Percentiles rank a stretch among this genome's conserved stretches.
phyloP scores from a whole-genome alignment of 2,797 vertebrate genomes.

The Taenioides sp. region DNA sequence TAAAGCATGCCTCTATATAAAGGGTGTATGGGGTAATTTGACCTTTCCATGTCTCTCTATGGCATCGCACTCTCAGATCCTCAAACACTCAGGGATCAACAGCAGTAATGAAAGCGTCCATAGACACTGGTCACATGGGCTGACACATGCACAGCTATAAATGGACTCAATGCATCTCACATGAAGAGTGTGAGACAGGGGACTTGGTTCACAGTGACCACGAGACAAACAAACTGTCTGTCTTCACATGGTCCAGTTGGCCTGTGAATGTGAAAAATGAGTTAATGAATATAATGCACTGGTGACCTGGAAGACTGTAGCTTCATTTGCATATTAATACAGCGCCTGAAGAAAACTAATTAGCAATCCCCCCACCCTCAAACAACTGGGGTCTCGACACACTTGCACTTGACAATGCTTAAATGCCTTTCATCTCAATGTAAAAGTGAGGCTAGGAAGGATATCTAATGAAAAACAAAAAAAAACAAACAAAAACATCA shows the following conservation, averaged over 20 bases:
- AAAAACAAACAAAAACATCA: slow-evolving; percentile 48
- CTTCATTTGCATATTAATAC: slow-evolving; percentile 56
- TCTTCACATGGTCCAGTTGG: slow-evolving; percentile 7
- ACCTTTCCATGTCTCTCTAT: slow-evolving; percentile 25
- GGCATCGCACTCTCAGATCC: slow-evolving; percentile 28
- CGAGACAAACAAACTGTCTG: slow-evolving; percentile 6
- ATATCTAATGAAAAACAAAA: not conserved
- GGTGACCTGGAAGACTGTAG: slow-evolving; percentile 70
- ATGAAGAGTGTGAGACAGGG: slow-evolving; percentile 8
- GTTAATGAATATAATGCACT: slow-evolving; percentile 46
- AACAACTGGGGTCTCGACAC: slow-evolving; percentile 19
- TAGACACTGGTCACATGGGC: slow-evolving; percentile 19
- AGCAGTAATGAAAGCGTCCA: slow-evolving; percentile 30
- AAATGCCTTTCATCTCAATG: not conserved
- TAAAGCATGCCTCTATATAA: slow-evolving; percentile 15
- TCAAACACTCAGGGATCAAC: slow-evolving; percentile 39
- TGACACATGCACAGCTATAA: slow-evolving; percentile 12
- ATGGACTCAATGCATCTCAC: slow-evolving; percentile 24
- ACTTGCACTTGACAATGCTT: slow-evolving; percentile 6
- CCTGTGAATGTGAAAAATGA: slow-evolving; percentile 54
- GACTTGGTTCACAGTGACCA: slow-evolving; percentile 4
- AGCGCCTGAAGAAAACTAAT: slow-evolving; percentile 23
- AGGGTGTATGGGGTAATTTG: not conserved
- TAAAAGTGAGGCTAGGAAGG: not conserved
- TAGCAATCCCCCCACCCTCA: not conserved